Evolutionary conservation across 2,888 invertebrate species (phyloP), one percentile per base, ranked within the genome.

Genomic region (Capitulum mitella): DNA sequence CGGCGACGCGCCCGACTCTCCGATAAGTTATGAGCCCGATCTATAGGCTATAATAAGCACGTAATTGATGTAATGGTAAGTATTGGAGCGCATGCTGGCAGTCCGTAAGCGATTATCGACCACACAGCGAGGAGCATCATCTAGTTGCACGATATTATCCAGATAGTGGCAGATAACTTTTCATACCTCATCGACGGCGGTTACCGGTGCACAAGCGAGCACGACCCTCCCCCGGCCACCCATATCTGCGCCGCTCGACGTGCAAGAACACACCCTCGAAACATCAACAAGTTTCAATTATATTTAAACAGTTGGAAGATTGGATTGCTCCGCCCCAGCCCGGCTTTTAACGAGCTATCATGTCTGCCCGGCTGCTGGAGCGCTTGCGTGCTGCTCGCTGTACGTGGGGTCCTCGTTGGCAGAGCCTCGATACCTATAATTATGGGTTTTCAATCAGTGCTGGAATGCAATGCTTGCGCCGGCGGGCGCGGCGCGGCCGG

Each of bases 371-470:
- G 64, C 34, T 40, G 70, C 37, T 8, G 70, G 32, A 2, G 10
- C 26, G 37, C 70, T 70, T 40, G 70, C 70, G 70, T 70, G 70
- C 37, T 26, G 37, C 1, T 26, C 40, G 70, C 37, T 8, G 40
- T 70, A 22, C 26, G 70, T 70, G 70, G 37, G 70, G 70, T 70
- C 70, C 70, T 70, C 40, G 70, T 22, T 40, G 70, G 37, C 70
- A 70, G 22, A 37, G 40, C 22, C 70, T 70, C 70, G 70, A 70
- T 70, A 70, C 70, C 70, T 70, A 40, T 70, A 70, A 70, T 70
- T 70, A 70, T 70, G 70, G 70, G 70, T 70, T 70, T 70, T 70
- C 70, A 70, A 70, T 70, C 70, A 70, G 70, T 70, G 70, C 37
- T 70, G 70, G 70, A 70, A 70, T 70, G 70, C 70, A 70, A 70